A percentile compares a stretch with the other conserved stretches of the same genome.
Conservation (phyloP, 1,140 invertebrate genomes). For the Diorhabda carinulata region DNA sequence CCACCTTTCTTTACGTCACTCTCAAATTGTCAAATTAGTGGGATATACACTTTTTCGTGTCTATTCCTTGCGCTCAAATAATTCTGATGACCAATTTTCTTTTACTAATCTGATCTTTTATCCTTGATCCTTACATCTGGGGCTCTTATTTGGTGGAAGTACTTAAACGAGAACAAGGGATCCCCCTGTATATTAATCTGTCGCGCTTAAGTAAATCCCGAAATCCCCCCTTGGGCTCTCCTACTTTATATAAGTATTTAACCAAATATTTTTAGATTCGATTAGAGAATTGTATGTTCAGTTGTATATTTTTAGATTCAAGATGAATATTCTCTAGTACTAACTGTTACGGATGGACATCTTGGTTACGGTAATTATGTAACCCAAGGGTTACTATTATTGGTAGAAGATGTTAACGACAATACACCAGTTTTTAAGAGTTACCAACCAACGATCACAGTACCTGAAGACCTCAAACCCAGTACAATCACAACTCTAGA, state of each 20-base stretch:
- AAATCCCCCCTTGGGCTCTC: too few relatives aligned
- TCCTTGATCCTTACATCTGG: too few relatives aligned
- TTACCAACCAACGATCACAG: slow-evolving; percentile 74
- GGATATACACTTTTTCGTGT: too few relatives aligned
- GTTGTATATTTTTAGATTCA: slow-evolving; percentile 54
- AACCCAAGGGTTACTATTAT: slow-evolving; percentile 80
- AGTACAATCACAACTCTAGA: slow-evolving; percentile 75
- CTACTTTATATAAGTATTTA: background rate
- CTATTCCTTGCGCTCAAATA: too few relatives aligned
- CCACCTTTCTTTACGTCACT: too few relatives aligned
- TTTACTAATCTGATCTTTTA: too few relatives aligned
- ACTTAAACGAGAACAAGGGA: too few relatives aligned
- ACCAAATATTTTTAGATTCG: background rate
- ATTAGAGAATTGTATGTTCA: background rate
- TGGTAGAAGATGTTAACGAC: slow-evolving; percentile 91
- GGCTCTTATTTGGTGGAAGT: too few relatives aligned
- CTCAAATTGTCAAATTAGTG: too few relatives aligned
- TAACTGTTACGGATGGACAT: slow-evolving; percentile 85
- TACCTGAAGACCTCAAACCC: slow-evolving; percentile 73
- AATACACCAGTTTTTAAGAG: slow-evolving; percentile 83
- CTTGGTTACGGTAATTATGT: slow-evolving; percentile 84
- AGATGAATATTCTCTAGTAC: slow-evolving; percentile 83
- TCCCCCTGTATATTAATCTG: too few relatives aligned
- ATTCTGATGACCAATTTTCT: too few relatives aligned
- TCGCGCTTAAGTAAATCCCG: too few relatives aligned